Conservation (phyloP, 2,888 invertebrate species). For the Villa cingulata region DNA sequence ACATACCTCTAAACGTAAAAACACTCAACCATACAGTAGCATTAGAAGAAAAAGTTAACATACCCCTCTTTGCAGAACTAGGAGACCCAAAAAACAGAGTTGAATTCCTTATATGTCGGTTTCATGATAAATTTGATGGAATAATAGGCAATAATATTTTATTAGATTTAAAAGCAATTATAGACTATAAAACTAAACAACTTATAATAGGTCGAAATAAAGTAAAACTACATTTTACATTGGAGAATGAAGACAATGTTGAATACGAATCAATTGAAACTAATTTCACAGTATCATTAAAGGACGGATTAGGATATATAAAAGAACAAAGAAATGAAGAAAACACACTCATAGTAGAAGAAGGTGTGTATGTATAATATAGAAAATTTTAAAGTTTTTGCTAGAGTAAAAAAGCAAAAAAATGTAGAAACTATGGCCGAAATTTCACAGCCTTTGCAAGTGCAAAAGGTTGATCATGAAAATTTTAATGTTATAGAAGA, state of each 20-base stretch:
- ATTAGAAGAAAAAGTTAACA: neutral
- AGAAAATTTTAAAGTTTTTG: no score
- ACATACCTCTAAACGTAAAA: neutral
- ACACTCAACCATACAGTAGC: neutral
- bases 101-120: slow-evolving; percentile 1
- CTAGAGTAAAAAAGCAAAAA: neutral
- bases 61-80: neutral
- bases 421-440: neutral
- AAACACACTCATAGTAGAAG: no score
- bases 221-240: neutral
- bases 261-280: neutral
- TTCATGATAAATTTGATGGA: neutral
- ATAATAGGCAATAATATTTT: neutral
- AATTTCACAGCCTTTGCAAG: no score
- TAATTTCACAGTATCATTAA: neutral
- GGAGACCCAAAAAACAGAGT: neutral
- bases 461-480: no score
- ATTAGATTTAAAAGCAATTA: neutral
- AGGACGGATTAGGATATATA: no score
- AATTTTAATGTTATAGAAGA: no score
- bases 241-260: no score
- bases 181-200: neutral
- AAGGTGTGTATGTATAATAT: no score
- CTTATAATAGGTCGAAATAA: neutral
- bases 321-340: no score